Base-by-base conservation (phyloP, 1,140 invertebrate genomes). In the Octopus sinensis region DNA sequence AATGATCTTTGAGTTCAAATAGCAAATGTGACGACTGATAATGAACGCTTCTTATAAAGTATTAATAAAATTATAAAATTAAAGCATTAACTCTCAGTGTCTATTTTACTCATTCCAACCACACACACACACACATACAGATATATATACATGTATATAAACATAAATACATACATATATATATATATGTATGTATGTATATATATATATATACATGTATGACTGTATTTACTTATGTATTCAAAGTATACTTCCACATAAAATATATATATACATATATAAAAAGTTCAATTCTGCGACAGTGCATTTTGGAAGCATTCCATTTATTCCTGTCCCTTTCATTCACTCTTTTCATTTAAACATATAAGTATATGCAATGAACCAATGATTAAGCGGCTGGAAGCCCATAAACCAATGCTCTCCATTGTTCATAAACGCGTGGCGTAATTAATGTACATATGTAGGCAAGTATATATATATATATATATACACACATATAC, bases 91-190 rank as follows among this genome's bases (percentile, higher is more conserved):
- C 30, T 43, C 30, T 43, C 30, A 43, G 30, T 43, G 30, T 43
- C 30, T 43, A 43, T 43, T 43, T 43, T 43, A 43, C 30, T 43
- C 30, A 43, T 43, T 43, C 30, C 30, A 43, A 43, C 30, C 30
- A 43, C 30, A 43, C 30, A 43, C 30, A 43, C 30, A 43, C 30
- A 43, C 2, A 43, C 30, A 43, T 43, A 43, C 2, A 43, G 0
- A 43, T 2, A 43, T 43, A 43, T 43, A 43, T 43, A 43, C 2
- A 2, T 43, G 2, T 43, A 2, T 43, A 2, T 43, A 2, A 1
- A 2, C 2, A 2, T 2, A 43, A 0, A 43, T 43, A 43, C 2
- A 43, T 2, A 43, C 0, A 43, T 2, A 1, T 2, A 43, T 2
- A 43, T 43, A 43, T 43, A 43, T 2, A 0, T 43, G 2, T 43